A percentile compares a stretch with the other conserved stretches of the same genome.
Conservation (phyloP, 2,113 vertebrate species). For the Proterorhinus semilunaris region DNA sequence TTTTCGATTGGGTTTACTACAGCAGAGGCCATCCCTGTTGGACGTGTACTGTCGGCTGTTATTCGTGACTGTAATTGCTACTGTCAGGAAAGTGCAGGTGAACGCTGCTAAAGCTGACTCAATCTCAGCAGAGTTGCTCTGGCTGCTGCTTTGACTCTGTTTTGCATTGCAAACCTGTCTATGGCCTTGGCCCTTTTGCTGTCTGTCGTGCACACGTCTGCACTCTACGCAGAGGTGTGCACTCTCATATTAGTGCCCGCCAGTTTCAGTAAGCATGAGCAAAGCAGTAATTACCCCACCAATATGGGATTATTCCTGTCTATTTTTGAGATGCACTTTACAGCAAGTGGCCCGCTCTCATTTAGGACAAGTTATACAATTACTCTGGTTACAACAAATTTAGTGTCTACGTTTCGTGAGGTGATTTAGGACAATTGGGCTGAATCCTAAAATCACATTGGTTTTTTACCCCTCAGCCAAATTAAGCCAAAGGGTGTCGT, state of each 20-base stretch:
- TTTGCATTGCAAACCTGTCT: slow-evolving; percentile 66
- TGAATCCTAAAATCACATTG: too few species aligned
- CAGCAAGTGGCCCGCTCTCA: slow-evolving; percentile 15
- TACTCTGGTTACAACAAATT: too few species aligned
- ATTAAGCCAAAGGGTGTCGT: too few species aligned
- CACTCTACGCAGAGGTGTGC: slow-evolving; percentile 5
- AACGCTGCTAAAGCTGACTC: slow-evolving; percentile 17
- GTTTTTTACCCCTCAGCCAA: too few species aligned
- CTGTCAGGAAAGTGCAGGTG: not conserved
- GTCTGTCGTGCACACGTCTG: slow-evolving; percentile 19
- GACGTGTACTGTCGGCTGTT: not conserved
- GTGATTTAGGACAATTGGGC: too few species aligned
- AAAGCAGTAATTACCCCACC: slow-evolving; percentile 62
- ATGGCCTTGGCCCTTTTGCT: not conserved
- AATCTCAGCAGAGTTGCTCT: slow-evolving; percentile 6
- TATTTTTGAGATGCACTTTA: slow-evolving; percentile 56
- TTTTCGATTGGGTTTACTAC: not conserved
- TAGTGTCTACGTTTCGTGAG: too few species aligned
- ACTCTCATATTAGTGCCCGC: slow-evolving; percentile 20
- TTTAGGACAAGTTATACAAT: not conserved
- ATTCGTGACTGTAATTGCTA: slow-evolving; percentile 20
- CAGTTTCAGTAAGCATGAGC: slow-evolving; percentile 35
- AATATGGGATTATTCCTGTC: slow-evolving; percentile 42
- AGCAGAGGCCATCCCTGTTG: not conserved
- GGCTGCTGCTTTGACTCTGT: slow-evolving; percentile 60